Base-by-base conservation (phyloP, 2,113 vertebrate genomes). In the Eptesicus fuscus region DNA sequence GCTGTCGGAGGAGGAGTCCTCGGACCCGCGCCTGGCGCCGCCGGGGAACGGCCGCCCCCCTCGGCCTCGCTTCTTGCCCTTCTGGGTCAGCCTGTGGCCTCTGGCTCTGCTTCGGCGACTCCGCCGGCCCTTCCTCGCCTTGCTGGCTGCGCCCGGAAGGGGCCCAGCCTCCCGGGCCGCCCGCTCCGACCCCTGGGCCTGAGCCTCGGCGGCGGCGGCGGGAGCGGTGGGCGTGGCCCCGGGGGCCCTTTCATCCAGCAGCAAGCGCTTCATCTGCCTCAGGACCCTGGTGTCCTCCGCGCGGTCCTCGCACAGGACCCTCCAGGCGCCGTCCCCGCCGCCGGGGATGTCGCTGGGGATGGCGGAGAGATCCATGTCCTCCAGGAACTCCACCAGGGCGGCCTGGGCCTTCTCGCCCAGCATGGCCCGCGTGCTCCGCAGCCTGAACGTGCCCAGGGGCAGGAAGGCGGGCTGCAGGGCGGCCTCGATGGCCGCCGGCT, bases 361-460 rank as follows among this genome's bases (percentile, higher is more conserved):
- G 56, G 80, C 42, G 0, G 56, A 12, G 16, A 40, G 61, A 3
- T 44, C 23, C 0, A 79, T 2, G 37, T 79, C 51, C 18, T 56
- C 88, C 76, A 11, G 40, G 23, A 70, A 92, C 56, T 93, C 93
- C 56, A 83, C 71, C 76, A 85, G 44, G 10, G 70, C 42, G 35
- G 91, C 90, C 53, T 65, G 25, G 23, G 90, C 95, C 87, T 86
- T 71, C n/a, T 42, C 61, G 4, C 23, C 47, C 13, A 37, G 63
- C 77, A 18, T 0, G 28, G 28, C 20, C 42, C 87, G 40, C 59
- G 51, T 74, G 7, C 51, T 88, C 7, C 86, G 53, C 56, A 95
- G 83, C 83, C 61, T 42, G 90, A 65, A 93, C 10, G 14, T 42
- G 83, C 96, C 93, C 70, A 93, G n/a, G 47, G 88, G 10, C 65